phyloP scores from a whole-genome alignment of 2,113 vertebrate genomes.

The Phoxinus phoxinus region DNA sequence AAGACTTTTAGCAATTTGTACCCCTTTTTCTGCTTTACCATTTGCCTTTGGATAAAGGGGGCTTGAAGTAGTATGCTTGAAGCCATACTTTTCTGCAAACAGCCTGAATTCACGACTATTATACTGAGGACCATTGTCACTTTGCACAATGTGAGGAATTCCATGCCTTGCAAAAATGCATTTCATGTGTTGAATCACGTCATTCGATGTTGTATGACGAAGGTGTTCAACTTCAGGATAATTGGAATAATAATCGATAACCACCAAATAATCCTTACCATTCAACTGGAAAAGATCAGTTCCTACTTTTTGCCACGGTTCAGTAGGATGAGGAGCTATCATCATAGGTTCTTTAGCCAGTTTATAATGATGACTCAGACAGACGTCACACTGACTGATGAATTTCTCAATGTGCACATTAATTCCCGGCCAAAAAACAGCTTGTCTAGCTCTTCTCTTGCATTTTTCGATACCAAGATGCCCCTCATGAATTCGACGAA shows the following conservation, averaged over 20 bases:
- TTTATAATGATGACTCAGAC: no score
- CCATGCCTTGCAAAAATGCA: not conserved
- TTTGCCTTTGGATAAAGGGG: constrained; percentile 22
- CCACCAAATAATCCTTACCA: not conserved
- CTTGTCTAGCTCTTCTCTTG: constrained; percentile 5
- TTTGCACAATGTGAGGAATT: not conserved
- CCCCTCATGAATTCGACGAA: constrained; percentile 37
- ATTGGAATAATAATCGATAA: no score
- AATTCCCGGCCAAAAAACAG: constrained; percentile 31
- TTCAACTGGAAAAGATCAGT: constrained; percentile 39
- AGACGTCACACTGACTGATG: not conserved
- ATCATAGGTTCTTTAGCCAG: constrained; percentile 5
- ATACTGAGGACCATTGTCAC: not conserved
- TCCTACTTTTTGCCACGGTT: constrained; percentile 43
- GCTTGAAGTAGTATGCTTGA: constrained; percentile 2
- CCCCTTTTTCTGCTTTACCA: constrained; percentile 17
- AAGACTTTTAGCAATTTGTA: constrained; percentile 1
- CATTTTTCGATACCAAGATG: constrained; percentile 47
- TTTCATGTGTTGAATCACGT: not conserved
- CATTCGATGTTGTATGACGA: not conserved
- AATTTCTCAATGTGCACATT: not conserved
- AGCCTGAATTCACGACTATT: not conserved
- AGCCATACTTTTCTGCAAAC: not conserved
- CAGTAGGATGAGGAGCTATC: not conserved
- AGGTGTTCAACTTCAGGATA: not conserved